Evolutionary conservation across 2,797 vertebrate species (phyloP).

Genomic region (Chaunax sp.): DNA sequence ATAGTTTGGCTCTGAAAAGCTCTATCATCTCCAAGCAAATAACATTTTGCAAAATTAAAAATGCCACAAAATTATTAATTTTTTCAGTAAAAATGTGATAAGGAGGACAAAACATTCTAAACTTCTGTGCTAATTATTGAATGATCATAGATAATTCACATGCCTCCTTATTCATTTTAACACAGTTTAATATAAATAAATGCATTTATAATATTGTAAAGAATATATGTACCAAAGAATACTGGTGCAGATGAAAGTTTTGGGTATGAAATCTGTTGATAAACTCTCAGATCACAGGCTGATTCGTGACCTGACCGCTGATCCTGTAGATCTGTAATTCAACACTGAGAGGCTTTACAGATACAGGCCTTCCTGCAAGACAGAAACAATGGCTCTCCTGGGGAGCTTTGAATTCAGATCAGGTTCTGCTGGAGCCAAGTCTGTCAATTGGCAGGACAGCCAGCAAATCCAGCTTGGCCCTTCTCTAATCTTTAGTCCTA

Average conservation of each 20-base stretch:
- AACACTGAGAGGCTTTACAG: slow-evolving; percentile 44
- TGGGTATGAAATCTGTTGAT: slow-evolving; percentile 31
- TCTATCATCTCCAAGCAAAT: too few relatives aligned
- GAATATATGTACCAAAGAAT: not conserved
- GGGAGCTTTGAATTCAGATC: slow-evolving; percentile 57
- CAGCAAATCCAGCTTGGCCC: slow-evolving; percentile 54
- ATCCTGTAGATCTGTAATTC: slow-evolving; percentile 49
- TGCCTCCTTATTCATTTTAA: too few relatives aligned
- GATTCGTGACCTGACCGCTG: slow-evolving; percentile 31
- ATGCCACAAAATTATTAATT: too few relatives aligned
- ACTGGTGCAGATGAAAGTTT: not conserved
- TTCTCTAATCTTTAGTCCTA: slow-evolving; percentile 56
- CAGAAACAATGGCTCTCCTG: slow-evolving; percentile 50
- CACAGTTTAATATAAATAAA: too few relatives aligned
- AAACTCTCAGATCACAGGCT: slow-evolving; percentile 34
- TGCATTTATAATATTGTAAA: too few relatives aligned
- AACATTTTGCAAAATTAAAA: not conserved
- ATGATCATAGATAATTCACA: not conserved
- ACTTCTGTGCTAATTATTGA: not conserved
- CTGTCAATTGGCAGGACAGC: slow-evolving; percentile 59
- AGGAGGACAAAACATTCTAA: not conserved
- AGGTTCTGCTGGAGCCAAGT: slow-evolving; percentile 57
- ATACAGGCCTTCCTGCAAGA: slow-evolving; percentile 33
- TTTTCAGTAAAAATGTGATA: too few relatives aligned
- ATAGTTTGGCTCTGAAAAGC: too few relatives aligned